Evolutionary conservation across 1,140 invertebrate genomes (phyloP).

Genomic region (Cepaea nemoralis): DNA sequence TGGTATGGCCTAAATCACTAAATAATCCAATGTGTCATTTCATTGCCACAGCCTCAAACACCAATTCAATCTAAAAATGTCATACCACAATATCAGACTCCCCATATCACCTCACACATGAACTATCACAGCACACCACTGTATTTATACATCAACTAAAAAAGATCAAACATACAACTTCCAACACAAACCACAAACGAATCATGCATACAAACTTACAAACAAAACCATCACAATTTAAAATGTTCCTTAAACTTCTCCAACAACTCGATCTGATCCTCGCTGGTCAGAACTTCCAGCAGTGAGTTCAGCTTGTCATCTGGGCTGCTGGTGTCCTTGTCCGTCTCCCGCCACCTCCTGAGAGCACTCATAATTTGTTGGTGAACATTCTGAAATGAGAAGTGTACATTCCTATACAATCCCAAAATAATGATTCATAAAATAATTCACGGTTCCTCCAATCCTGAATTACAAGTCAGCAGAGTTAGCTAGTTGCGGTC

Average conservation of each 20-base stretch:
- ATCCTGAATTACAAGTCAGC: not conserved
- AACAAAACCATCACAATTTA: slow-evolving; percentile 11
- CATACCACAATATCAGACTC: too few species aligned
- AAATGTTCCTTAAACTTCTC: slow-evolving; percentile 46
- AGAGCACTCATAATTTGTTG: slow-evolving; percentile 43
- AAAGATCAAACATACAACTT: too few species aligned
- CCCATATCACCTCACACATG: too few species aligned
- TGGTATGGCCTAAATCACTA: too few species aligned
- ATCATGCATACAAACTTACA: too few species aligned
- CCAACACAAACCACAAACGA: too few species aligned
- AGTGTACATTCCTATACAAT: too few species aligned
- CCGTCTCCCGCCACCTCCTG: slow-evolving; percentile 17
- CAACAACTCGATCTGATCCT: slow-evolving; percentile 42
- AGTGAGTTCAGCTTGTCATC: slow-evolving; percentile 39
- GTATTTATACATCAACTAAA: too few species aligned
- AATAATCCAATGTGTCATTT: too few species aligned
- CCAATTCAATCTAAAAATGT: too few species aligned
- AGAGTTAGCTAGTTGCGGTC: not conserved
- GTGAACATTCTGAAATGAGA: slow-evolving; percentile 19
- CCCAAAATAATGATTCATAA: not conserved
- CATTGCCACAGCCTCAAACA: too few species aligned
- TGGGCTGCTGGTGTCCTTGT: slow-evolving; percentile 18
- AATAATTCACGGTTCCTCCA: not conserved
- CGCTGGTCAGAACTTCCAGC: slow-evolving; percentile 34
- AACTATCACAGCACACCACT: too few species aligned